Conservation (phyloP, 2,113 vertebrate species). For the Callionymus lyra region DNA sequence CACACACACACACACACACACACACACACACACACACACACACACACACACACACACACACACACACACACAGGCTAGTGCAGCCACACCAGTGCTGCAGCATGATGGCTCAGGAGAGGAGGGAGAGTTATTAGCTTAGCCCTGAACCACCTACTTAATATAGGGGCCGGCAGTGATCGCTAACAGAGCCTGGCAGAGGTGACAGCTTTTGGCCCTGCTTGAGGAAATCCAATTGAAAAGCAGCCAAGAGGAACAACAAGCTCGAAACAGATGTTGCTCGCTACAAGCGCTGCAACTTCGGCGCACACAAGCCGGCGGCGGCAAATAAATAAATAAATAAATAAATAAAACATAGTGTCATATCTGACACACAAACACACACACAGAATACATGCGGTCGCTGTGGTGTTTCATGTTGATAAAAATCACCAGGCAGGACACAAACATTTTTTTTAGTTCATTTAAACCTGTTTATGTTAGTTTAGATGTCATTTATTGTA, state of each 20-base stretch:
- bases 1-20: slow-evolving; percentile 28
- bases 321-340: slow-evolving; percentile 18
- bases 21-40: slow-evolving; percentile 27
- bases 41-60: slow-evolving; percentile 23
- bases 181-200: slow-evolving; percentile 97
- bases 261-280: slow-evolving; percentile 90
- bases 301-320: slow-evolving; percentile 48
- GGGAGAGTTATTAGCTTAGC: slow-evolving; percentile 98
- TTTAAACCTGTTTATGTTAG: too few species aligned
- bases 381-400: slow-evolving; percentile 10
- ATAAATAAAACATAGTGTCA: slow-evolving; percentile 27
- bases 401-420: neutral
- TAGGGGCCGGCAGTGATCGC: slow-evolving; percentile 88
- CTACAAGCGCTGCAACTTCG: slow-evolving; percentile 62
- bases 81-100: slow-evolving; percentile 43
- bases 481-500: too few species aligned
- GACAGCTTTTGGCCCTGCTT: slow-evolving; percentile 96
- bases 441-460: too few species aligned
- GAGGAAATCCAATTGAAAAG: slow-evolving; percentile 99
- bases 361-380: slow-evolving; percentile 40
- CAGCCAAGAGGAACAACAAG: slow-evolving; percentile 98
- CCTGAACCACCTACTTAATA: slow-evolving; percentile 99
- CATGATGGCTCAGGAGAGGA: slow-evolving; percentile 87
- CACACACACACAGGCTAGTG: slow-evolving; percentile 32
- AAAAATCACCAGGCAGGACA: too few species aligned